Base-by-base conservation (phyloP, 2,113 vertebrate species). In the Pedionomus torquatus region DNA sequence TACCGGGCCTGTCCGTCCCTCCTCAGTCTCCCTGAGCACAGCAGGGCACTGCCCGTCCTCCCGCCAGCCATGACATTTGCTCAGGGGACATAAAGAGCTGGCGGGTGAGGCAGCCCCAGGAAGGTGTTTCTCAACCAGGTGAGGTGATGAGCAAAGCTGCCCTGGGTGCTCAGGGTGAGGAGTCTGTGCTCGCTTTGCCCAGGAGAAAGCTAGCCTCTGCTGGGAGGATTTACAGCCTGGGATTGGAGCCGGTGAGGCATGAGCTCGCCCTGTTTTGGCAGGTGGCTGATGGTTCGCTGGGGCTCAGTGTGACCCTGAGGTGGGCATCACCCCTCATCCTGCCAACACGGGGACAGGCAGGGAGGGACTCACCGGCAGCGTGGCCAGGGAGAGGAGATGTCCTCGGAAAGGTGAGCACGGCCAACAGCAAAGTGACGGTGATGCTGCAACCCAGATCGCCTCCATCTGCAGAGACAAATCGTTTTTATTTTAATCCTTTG, bases 141-240 rank as follows among this genome's bases (percentile, higher is more conserved):
- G 4, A 41, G 23, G 77, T 14, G 25, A 63, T 14, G 25, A 63
- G n/a, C 2, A 1, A 15, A 57, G 72, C 41, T 43, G 35, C 30
- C 46, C 41, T 2, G 0, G 2, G 1, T 0, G 8, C 68, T n/a
- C 2, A 0, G 10, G 17, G 18, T 0, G 0, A 58, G 39, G 21
- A 30, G 21, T 10, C 43, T 16, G 77, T 37, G 30, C 64, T 76
- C 3, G 0, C n/a, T 61, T 77, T 1, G 0, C 58, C n/a, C 58
- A 13, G 39, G 17, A 70, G 57, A 51, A 51, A 77, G 35, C 37
- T 0, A 0, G 23, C 35, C 35, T 37, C 35, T 0, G 9, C 44
- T 2, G 2, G 21, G 51, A 82, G 58, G 77, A 54, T 71, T 87
- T 66, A 55, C 5, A 7, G 58, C 23, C 58, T 19, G 44, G 17